Evolutionary conservation across 2,888 invertebrate genomes (phyloP).

Genomic region (Doris montereyensis): DNA sequence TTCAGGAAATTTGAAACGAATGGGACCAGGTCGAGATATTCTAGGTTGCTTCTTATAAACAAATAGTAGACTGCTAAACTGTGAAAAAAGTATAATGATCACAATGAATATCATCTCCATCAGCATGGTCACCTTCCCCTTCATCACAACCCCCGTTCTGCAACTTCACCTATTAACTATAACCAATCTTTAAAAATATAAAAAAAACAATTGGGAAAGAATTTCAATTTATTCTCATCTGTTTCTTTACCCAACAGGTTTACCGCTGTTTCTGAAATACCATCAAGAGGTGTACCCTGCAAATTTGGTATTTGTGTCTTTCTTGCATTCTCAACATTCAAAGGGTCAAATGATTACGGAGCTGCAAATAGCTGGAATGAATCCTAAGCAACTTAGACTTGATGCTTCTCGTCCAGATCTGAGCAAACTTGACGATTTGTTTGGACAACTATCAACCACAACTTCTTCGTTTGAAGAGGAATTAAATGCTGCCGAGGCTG

Average conservation of each 20-base stretch:
- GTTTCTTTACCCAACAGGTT: background rate
- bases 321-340: conserved; percentile 65
- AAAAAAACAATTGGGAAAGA: too few species aligned
- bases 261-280: conserved; percentile 70
- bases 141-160: too few species aligned
- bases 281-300: conserved; percentile 69
- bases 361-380: conserved; percentile 52
- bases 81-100: too few species aligned
- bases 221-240: background rate
- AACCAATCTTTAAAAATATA: too few species aligned
- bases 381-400: conserved; percentile 66
- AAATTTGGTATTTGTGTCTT: conserved; percentile 71
- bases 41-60: too few species aligned
- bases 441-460: conserved; percentile 68
- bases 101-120: too few species aligned
- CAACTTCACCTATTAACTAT: too few species aligned
- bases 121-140: too few species aligned
- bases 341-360: conserved; percentile 66
- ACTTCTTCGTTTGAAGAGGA: conserved; percentile 58
- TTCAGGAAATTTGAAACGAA: too few species aligned
- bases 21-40: too few species aligned
- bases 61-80: too few species aligned
- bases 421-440: conserved; percentile 70
- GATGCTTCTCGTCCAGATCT: conserved; percentile 68
- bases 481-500: conserved; percentile 49